A percentile compares a stretch with the other conserved stretches of the same genome.
phyloP scores from a whole-genome alignment of 2,113 vertebrate species.

The Lucifuga dentata region DNA sequence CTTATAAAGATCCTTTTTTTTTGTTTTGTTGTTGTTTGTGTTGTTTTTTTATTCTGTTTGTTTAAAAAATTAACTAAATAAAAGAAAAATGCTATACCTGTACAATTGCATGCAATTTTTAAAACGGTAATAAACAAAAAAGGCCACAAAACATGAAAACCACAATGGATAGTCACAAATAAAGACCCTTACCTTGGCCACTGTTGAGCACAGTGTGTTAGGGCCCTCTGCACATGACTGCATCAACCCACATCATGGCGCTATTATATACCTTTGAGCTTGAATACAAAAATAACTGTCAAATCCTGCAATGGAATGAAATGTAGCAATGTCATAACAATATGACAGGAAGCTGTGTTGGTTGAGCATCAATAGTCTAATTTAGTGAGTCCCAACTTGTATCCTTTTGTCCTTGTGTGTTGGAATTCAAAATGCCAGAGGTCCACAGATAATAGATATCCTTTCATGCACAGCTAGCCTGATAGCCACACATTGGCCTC shows the following conservation, averaged over 20 bases:
- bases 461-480: constrained; percentile 61
- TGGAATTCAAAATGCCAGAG: constrained; percentile 45
- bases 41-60: too few species aligned
- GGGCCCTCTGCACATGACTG: constrained; percentile 3
- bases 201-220: background rate
- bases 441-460: constrained; percentile 67
- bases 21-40: too few species aligned
- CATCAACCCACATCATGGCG: constrained; percentile 1
- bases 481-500: constrained; percentile 60
- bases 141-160: background rate
- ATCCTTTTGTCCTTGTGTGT: constrained; percentile 50
- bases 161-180: background rate
- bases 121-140: background rate
- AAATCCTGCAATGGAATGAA: background rate
- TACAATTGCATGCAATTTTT: background rate
- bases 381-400: constrained; percentile 30
- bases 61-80: too few species aligned
- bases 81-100: too few species aligned
- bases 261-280: constrained; percentile 15
- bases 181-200: background rate
- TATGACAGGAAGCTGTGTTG: background rate
- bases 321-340: background rate
- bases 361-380: background rate
- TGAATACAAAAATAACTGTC: background rate
- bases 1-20: too few species aligned